phyloP scores from a whole-genome alignment of 2,797 vertebrate genomes.

The Urophycis tenuis region DNA sequence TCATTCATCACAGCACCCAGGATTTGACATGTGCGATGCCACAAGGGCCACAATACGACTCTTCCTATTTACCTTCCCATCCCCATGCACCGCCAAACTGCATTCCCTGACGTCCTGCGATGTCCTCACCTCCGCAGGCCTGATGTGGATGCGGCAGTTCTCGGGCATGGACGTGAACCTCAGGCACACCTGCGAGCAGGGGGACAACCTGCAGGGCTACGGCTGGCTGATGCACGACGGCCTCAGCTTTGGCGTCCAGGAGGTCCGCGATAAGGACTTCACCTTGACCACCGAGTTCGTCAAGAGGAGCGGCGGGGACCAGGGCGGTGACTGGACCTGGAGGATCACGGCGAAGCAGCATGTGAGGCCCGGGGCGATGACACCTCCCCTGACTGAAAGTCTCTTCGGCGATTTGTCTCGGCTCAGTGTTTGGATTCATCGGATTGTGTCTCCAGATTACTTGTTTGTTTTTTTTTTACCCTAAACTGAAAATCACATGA shows the following conservation, averaged over 20 bases:
- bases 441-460: background rate
- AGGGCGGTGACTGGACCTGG: conserved; percentile 97
- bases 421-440: background rate
- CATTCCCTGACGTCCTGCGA: background rate
- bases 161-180: conserved; percentile 70
- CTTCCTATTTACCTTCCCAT: background rate
- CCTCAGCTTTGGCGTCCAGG: conserved; percentile 83
- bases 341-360: conserved; percentile 80
- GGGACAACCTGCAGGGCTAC: conserved; percentile 78
- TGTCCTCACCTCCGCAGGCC: conserved; percentile 67
- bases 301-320: conserved; percentile 80
- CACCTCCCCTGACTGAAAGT: background rate
- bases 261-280: conserved; percentile 79
- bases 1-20: background rate
- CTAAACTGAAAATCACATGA: background rate
- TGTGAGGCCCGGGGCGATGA: conserved; percentile 61
- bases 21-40: background rate
- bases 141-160: conserved; percentile 92
- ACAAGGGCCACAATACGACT: background rate
- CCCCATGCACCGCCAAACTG: background rate
- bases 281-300: conserved; percentile 84
- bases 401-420: background rate
- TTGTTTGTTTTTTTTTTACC: background rate
- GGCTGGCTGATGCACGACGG: conserved; percentile 93
- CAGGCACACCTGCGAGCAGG: conserved; percentile 88